A percentile compares a stretch with the other conserved stretches of the same genome.
phyloP scores from a whole-genome alignment of 2,888 invertebrate genomes.

The Magallana nippona region DNA sequence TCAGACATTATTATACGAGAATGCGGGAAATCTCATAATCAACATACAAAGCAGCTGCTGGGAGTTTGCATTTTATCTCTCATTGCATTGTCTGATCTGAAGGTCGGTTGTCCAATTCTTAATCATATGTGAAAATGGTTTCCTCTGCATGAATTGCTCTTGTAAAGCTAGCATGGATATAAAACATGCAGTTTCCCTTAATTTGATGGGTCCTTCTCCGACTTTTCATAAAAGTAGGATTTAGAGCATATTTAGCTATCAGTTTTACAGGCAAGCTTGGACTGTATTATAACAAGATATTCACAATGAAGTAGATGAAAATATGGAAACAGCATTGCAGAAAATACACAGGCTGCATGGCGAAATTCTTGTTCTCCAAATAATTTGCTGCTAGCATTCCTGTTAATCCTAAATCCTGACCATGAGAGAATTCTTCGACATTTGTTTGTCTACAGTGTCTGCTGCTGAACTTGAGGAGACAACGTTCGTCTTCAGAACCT shows the following conservation, averaged over 20 bases:
- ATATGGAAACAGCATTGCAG: not conserved
- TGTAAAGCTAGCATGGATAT: not conserved
- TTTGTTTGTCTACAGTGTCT: slow-evolving; percentile 25
- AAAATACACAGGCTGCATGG: not conserved
- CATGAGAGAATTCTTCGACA: not conserved
- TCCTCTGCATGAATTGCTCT: not conserved
- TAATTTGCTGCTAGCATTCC: slow-evolving; percentile 18
- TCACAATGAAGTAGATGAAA: not conserved
- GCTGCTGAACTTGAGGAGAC: not conserved
- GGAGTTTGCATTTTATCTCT: not conserved
- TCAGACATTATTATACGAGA: not conserved
- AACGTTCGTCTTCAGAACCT: not conserved
- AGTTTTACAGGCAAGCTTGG: too few species aligned
- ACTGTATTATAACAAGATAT: too few species aligned
- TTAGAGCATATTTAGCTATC: too few species aligned
- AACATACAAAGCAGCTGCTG: slow-evolving; percentile 1
- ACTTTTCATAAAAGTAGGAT: not conserved
- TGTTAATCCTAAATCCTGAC: slow-evolving; percentile 24
- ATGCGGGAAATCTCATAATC: not conserved
- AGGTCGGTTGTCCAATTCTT: not conserved
- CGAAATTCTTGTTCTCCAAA: not conserved
- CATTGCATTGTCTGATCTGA: not conserved
- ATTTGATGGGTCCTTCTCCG: not conserved
- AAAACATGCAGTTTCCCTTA: not conserved
- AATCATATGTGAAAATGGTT: slow-evolving; percentile 17